Evolutionary conservation across 2,113 vertebrate genomes (phyloP).

Genomic region (Leptodactylus fuscus): DNA sequence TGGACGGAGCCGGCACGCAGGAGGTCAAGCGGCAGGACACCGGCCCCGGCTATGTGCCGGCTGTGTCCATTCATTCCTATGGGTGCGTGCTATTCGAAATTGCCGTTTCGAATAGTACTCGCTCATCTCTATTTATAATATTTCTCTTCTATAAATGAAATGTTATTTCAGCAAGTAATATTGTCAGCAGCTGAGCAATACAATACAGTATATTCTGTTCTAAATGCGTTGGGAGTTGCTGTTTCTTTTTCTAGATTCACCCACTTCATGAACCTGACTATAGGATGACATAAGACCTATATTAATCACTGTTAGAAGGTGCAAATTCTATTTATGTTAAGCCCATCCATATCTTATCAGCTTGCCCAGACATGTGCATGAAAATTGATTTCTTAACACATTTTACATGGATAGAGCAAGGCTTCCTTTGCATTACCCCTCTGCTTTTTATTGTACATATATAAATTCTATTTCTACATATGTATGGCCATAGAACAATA

Average conservation of each 20-base stretch:
- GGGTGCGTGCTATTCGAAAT: too few relatives aligned
- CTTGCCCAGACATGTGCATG: slow-evolving; percentile 19
- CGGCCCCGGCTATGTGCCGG: too few relatives aligned
- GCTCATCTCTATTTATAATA: too few relatives aligned
- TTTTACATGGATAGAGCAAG: neutral
- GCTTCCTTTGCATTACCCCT: neutral
- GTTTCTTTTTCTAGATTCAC: neutral
- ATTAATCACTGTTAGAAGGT: slow-evolving; percentile 10
- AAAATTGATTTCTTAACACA: slow-evolving; percentile 29
- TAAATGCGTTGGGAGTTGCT: neutral
- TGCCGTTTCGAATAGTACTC: too few relatives aligned
- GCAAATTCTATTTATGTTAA: slow-evolving; percentile 16
- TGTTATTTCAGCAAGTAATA: too few relatives aligned
- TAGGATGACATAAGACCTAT: neutral
- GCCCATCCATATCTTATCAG: neutral
- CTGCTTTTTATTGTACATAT: neutral
- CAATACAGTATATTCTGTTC: neutral
- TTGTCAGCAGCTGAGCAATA: neutral
- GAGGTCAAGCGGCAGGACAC: too few relatives aligned
- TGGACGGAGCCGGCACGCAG: too few relatives aligned
- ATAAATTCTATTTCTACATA: neutral
- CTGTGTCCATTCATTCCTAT: too few relatives aligned
- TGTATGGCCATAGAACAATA: too few relatives aligned
- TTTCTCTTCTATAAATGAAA: too few relatives aligned
- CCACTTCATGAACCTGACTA: neutral